These are phyloP conservation scores for Cyprinodon brontotheroides DNA, from an alignment of 2,113 vertebrate species.

Conservation along the genomic window DNA sequence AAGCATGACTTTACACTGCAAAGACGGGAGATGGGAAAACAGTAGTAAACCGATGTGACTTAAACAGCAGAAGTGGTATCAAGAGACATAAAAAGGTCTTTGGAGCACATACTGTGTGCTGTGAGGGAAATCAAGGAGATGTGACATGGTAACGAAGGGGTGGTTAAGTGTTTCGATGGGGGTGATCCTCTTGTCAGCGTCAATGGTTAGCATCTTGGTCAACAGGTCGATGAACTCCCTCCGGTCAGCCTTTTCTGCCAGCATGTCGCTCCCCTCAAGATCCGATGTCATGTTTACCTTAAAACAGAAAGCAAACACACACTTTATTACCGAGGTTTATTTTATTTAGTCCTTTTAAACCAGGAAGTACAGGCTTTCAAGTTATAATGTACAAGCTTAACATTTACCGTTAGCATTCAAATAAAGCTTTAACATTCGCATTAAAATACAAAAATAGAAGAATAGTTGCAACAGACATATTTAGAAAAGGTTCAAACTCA, in stretches of 20 bases:
- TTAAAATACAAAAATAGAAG: too few species aligned
- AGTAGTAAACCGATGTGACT: background rate
- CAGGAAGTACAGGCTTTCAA: too few species aligned
- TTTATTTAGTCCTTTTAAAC: background rate
- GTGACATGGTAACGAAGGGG: conserved; percentile 96
- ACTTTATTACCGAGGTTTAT: background rate
- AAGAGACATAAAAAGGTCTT: background rate
- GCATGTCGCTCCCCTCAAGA: conserved; percentile 95
- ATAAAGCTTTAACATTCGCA: too few species aligned
- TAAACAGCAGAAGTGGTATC: background rate
- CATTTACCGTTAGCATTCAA: too few species aligned
- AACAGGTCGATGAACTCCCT: conserved; percentile 98
- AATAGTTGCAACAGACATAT: too few species aligned
- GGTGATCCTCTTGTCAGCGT: conserved; percentile 97
- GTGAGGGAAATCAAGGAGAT: conserved; percentile 96
- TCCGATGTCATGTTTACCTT: conserved; percentile 98
- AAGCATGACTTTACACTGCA: conserved; percentile 98
- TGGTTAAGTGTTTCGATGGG: conserved; percentile 98
- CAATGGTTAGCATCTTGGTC: conserved; percentile 99
- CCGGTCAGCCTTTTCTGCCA: conserved; percentile 96
- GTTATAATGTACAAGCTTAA: too few species aligned
- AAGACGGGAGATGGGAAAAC: background rate
- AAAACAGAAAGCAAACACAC: conserved; percentile 40
- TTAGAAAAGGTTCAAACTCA: too few species aligned
- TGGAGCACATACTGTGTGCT: conserved; percentile 89